Evolutionary conservation across 2,113 vertebrate species (phyloP), one percentile per base, ranked within the genome.

Genomic region (cattle (Bos taurus)): DNA sequence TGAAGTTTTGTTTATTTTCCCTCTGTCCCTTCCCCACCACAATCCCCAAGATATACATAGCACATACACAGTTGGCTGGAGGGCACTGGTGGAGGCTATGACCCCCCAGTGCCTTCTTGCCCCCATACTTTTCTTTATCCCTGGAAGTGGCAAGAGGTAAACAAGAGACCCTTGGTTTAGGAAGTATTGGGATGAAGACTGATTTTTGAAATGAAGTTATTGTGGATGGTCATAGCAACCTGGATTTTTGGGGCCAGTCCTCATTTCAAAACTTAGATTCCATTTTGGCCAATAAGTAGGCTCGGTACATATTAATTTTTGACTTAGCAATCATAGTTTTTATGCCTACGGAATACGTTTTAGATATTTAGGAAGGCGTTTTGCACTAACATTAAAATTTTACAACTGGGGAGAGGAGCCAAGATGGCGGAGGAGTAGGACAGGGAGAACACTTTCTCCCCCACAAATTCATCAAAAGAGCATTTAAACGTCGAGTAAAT

Each of bases 191-290:
- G 1, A 6, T 14, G 5, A 80, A 71, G 48, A 82, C 84, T 23
- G 16, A 6, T 14, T 92, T 40, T 78, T 28, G 59, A 71, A 92
- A 71, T 3, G 17, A 28, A 43, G 1, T 48, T n/a, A 7, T 43
- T 90, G 28, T 19, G 33, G 52, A 5, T 43, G n/a, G 13, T 48
- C 46, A 54, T 14, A 40, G 64, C 28, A 59, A 33, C 77, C 21
- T 97, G 59, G 10, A 67, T 74, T 60, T 85, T 33, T 0, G 13
- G 21, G 28, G 50, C 19, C 54, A 50, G 14, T 74, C 33, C 54
- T 96, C n/a, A 40, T 84, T 88, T 90, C 50, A 83, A 60, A 93
- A 91, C 26, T 25, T 71, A 74, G 7, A 5, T 89, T 62, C 33
- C 7, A 11, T 52, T 81, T 52, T 88, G 74, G 30, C 36, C 0